phyloP scores from a whole-genome alignment of 2,797 vertebrate species.

The Gymnocypris eckloni region DNA sequence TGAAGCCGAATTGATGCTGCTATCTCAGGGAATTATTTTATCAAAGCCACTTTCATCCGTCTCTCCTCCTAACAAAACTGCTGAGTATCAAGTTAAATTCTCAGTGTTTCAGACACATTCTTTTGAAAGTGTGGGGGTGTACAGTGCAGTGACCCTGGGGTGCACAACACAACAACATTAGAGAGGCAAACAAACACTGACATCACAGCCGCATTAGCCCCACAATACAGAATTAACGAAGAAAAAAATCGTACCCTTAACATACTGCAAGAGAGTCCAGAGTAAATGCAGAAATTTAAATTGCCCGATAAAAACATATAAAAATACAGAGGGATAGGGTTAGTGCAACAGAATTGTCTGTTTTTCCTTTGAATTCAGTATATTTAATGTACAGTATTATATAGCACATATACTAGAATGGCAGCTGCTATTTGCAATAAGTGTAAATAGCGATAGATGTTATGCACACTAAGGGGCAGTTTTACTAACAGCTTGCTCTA shows the following conservation, averaged over 20 bases:
- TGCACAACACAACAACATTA: conserved; percentile 14
- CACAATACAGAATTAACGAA: neutral
- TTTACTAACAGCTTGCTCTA: no score
- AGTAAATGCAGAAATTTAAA: no score
- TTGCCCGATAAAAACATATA: no score
- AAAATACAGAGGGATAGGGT: neutral
- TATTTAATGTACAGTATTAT: neutral
- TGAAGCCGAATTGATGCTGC: conserved; percentile 62
- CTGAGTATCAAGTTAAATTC: conserved; percentile 64
- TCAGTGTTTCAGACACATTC: conserved; percentile 50
- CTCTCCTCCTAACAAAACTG: conserved; percentile 66
- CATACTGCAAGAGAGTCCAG: no score
- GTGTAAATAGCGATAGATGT: no score
- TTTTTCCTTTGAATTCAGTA: neutral
- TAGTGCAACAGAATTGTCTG: neutral
- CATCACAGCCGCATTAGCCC: conserved; percentile 9
- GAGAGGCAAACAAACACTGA: conserved; percentile 17
- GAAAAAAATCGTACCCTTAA: neutral
- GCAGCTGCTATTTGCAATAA: neutral
- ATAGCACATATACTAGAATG: neutral
- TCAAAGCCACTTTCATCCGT: conserved; percentile 69
- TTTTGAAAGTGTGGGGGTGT: conserved; percentile 36
- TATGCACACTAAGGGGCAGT: no score
- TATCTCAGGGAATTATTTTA: conserved; percentile 69
- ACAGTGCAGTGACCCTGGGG: conserved; percentile 13